Conservation (phyloP, 2,888 invertebrate species). For the Epinotia ramella region DNA sequence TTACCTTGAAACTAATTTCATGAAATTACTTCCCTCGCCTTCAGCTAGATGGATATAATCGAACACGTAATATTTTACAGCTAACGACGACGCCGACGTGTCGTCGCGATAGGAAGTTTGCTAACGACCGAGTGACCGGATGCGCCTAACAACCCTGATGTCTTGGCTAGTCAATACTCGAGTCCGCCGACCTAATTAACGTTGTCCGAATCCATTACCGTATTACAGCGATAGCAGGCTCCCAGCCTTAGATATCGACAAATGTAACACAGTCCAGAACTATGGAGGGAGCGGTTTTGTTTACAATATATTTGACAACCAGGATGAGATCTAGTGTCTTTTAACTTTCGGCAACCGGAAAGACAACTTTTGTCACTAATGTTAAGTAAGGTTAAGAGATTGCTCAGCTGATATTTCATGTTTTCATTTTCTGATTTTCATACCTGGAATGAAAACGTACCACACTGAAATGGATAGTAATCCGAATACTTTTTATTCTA, state of each 20-base stretch:
- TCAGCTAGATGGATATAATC: conserved; percentile 24
- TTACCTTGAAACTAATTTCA: conserved; percentile 16
- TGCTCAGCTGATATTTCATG: too few species aligned
- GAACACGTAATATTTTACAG: conserved; percentile 31
- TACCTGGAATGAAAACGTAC: too few species aligned
- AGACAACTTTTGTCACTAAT: too few species aligned
- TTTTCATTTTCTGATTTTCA: too few species aligned
- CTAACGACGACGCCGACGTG: conserved; percentile 39
- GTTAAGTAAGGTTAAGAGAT: too few species aligned
- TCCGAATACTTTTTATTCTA: too few species aligned
- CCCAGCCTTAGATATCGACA: neutral
- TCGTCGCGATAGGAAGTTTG: conserved; percentile 39
- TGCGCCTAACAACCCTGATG: conserved; percentile 38
- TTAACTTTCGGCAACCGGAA: too few species aligned
- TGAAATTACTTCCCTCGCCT: neutral
- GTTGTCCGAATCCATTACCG: conserved; percentile 15
- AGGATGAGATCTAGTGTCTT: too few species aligned
- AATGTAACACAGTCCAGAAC: neutral
- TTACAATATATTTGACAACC: too few species aligned
- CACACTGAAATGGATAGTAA: too few species aligned
- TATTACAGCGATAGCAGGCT: neutral
- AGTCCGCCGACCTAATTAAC: conserved; percentile 39
- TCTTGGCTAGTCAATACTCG: conserved; percentile 31
- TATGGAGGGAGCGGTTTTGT: neutral
- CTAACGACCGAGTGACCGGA: conserved; percentile 45